Evolutionary conservation across 1,140 invertebrate genomes (phyloP).

Genomic region (Paramacrobiotus metropolitanus): DNA sequence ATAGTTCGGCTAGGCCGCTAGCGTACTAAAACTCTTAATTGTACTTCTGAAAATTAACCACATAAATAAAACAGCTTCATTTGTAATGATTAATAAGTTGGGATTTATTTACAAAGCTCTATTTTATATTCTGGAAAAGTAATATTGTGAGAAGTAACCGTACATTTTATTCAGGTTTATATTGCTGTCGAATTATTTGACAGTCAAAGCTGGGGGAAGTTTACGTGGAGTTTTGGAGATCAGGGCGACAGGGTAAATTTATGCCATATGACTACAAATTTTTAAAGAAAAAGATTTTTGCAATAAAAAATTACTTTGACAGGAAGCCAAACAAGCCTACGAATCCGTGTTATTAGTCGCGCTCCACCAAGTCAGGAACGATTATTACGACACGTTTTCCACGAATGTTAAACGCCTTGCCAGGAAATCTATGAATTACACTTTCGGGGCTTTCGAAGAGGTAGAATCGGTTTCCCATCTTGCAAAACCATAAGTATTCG

Average conservation of each 20-base stretch:
- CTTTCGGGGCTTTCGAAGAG: slow-evolving; percentile 2
- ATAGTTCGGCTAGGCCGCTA: too few relatives aligned
- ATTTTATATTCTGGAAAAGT: too few relatives aligned
- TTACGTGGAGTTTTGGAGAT: slow-evolving; percentile 1
- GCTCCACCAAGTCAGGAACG: not conserved
- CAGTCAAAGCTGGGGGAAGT: not conserved
- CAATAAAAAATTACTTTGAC: too few relatives aligned
- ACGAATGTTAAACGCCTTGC: not conserved
- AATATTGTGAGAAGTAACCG: not conserved
- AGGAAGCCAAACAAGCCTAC: slow-evolving; percentile 2
- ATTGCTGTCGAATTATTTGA: not conserved
- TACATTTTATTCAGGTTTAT: not conserved
- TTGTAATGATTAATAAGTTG: too few relatives aligned
- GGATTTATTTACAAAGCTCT: too few relatives aligned
- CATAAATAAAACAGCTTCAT: too few relatives aligned
- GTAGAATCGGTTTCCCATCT: not conserved
- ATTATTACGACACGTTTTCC: not conserved
- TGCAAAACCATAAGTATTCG: too few relatives aligned
- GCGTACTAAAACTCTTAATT: too few relatives aligned
- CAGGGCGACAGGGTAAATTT: not conserved
- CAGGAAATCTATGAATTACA: not conserved
- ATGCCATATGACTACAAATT: too few relatives aligned
- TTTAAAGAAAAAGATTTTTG: too few relatives aligned
- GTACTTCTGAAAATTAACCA: too few relatives aligned
- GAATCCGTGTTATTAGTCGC: not conserved